These are phyloP conservation scores for Tortricodes alternella DNA, from an alignment of 2,888 invertebrate species.

Conservation along the genomic window DNA sequence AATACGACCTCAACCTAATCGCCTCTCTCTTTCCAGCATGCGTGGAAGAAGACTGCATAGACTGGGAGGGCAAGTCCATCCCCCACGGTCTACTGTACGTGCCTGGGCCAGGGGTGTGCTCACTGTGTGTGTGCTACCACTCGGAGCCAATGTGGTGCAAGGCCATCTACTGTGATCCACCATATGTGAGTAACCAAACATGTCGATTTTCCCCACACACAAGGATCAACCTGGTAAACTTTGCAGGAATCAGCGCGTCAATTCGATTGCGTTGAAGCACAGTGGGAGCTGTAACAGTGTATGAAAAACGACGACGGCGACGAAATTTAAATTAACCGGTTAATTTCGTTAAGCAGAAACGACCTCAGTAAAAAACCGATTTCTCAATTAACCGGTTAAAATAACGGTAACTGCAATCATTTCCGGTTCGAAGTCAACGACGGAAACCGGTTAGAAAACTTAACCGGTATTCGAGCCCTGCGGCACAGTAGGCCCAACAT, in stretches of 20 bases:
- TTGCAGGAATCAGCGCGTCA: neutral
- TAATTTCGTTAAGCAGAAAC: too few species aligned
- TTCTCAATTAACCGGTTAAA: too few species aligned
- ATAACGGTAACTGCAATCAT: too few species aligned
- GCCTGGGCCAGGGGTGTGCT: slow-evolving; percentile 92
- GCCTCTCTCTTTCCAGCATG: slow-evolving; percentile 72
- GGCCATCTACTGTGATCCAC: slow-evolving; percentile 93
- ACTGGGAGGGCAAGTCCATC: slow-evolving; percentile 91
- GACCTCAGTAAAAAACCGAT: too few species aligned
- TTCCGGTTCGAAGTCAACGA: too few species aligned
- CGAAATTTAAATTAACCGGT: too few species aligned
- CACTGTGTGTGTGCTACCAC: slow-evolving; percentile 93
- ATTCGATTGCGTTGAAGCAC: too few species aligned
- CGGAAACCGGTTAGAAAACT: too few species aligned
- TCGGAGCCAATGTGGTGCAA: slow-evolving; percentile 93
- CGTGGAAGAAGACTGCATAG: slow-evolving; percentile 90
- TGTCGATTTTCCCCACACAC: neutral
- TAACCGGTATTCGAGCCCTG: too few species aligned
- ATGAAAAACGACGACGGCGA: too few species aligned
- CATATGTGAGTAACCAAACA: slow-evolving; percentile 86
- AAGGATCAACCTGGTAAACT: neutral
- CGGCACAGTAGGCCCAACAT: too few species aligned
- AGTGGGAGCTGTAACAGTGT: too few species aligned
- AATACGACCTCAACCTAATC: neutral
- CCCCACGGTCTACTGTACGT: slow-evolving; percentile 91